These are phyloP conservation scores for Coryphaenoides rupestris DNA, from an alignment of 2,113 vertebrate genomes.

Conservation along the genomic window DNA sequence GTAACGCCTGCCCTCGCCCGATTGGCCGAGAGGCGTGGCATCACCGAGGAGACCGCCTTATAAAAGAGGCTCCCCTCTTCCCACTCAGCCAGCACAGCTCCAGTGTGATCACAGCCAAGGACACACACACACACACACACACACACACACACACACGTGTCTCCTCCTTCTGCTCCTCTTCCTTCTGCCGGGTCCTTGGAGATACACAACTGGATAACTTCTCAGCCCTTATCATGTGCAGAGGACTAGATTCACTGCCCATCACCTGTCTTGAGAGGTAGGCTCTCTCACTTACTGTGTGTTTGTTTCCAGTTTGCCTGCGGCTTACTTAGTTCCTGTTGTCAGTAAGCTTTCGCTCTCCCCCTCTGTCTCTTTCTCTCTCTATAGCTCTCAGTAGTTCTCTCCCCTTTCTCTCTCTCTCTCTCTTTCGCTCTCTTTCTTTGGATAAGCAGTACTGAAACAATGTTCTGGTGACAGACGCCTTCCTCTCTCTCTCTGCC, in stretches of 20 bases:
- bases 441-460: background rate
- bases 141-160: too few relatives aligned
- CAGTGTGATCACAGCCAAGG: background rate
- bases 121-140: too few relatives aligned
- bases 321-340: too few relatives aligned
- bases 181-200: constrained; percentile 15
- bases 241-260: constrained; percentile 77
- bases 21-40: constrained; percentile 63
- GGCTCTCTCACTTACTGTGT: constrained; percentile 32
- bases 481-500: too few relatives aligned
- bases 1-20: constrained; percentile 22
- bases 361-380: too few relatives aligned
- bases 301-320: too few relatives aligned
- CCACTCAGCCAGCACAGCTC: constrained; percentile 18
- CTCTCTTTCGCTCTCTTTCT: background rate
- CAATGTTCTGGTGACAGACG: background rate
- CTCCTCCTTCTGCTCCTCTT: background rate
- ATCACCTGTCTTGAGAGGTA: constrained; percentile 86
- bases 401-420: too few relatives aligned
- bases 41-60: constrained; percentile 52
- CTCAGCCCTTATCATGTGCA: constrained; percentile 67
- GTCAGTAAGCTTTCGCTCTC: too few relatives aligned
- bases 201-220: constrained; percentile 9
- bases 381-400: too few relatives aligned
- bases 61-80: constrained; percentile 51